These are phyloP conservation scores for Lacerta viridis DNA, from an alignment of 2,797 vertebrate genomes.

Conservation along the genomic window DNA sequence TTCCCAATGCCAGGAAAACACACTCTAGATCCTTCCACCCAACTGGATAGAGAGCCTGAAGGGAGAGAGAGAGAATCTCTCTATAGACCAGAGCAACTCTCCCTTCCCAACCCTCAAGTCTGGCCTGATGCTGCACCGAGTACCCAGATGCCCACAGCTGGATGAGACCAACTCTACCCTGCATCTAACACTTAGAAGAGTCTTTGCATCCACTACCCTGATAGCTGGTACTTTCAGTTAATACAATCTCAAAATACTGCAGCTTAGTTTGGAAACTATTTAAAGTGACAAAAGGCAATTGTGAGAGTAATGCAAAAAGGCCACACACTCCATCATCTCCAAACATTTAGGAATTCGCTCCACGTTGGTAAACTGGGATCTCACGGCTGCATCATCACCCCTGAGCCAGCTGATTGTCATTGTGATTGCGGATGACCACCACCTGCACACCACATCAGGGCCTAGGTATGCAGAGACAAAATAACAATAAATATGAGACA, in stretches of 20 bases:
- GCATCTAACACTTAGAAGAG: not conserved
- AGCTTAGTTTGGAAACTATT: not conserved
- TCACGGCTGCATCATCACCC: slow-evolving; percentile 89
- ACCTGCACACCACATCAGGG: slow-evolving; percentile 91
- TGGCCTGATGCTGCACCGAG: too few species aligned
- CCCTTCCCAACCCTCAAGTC: too few species aligned
- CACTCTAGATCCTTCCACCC: too few species aligned
- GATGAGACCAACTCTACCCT: not conserved
- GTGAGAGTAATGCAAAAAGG: rapidly evolving
- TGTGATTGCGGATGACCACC: slow-evolving; percentile 93
- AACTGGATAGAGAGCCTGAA: too few species aligned
- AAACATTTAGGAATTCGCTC: slow-evolving; percentile 93
- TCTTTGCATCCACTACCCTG: not conserved
- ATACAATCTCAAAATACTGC: not conserved
- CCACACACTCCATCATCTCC: slow-evolving; percentile 84
- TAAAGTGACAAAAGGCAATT: not conserved
- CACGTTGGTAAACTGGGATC: slow-evolving; percentile 86
- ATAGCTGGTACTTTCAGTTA: not conserved
- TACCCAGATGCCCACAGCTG: too few species aligned
- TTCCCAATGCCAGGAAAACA: too few species aligned
- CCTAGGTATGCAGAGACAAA: slow-evolving; percentile 76
- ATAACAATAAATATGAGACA: not conserved
- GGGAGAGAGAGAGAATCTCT: too few species aligned
- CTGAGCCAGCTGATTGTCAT: slow-evolving; percentile 92
- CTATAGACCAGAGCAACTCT: too few species aligned